Evolutionary conservation across 2,797 vertebrate species (phyloP), one percentile per base, ranked within the genome.

Genomic region (Glyptemys insculpta): DNA sequence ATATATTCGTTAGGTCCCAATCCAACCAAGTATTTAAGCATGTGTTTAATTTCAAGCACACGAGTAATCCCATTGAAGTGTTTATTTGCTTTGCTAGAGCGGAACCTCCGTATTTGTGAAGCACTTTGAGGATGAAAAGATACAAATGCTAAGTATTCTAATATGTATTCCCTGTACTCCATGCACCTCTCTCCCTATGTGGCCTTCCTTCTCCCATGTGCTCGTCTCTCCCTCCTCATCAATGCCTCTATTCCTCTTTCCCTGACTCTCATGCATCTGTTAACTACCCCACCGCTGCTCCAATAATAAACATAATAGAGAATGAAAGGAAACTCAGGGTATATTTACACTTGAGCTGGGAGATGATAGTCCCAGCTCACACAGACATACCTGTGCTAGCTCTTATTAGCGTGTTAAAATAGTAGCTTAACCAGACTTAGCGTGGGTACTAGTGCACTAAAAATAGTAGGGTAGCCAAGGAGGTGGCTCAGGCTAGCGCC

Each of bases 1-100:
- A 53, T 87, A 85, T 91, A 87, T 85, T 79, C 83, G 81, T 80
- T 56, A 19, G 79, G 80, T 94, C 92, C 95, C 79, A 89, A 85
- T 86, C 93, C 94, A 95, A 87, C 65, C 81, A 18, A 27, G 89
- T 88, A 94, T 95, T 95, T 94, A 93, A 95, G 65, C 56, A n/a
- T 56, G 49, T 81, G 84, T 47, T 83, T 93, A 93, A 85, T 12
- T 86, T 83, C 44, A 80, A 59, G 62, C 62, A n/a, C 34, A 65
- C 7, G 1, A 65, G 62, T 65, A 65, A 87, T 93, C 53, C 62
- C 31, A 31, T 52, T 94, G 82, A 88, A 93, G 81, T 54, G 29
- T 12, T 29, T 59, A 74, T 19, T 82, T 79, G 53, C 72, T 84
- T 89, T 91, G 54, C 52, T 89, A 31, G 54, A 81, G 65, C 34